phyloP scores from a whole-genome alignment of 2,797 vertebrate genomes.

The Trichosurus vulpecula region DNA sequence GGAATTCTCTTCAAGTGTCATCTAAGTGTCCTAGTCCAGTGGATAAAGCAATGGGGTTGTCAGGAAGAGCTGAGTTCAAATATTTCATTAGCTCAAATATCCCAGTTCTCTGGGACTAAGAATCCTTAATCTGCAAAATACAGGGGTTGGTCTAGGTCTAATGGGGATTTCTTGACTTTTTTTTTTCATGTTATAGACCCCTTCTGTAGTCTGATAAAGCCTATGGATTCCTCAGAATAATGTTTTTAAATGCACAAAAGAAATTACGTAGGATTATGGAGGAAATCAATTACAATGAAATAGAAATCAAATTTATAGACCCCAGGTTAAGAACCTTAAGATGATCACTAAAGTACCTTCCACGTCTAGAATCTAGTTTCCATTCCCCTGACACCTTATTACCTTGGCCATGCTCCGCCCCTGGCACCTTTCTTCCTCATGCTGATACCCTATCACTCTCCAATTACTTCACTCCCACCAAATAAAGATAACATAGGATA shows the following conservation, averaged over 20 bases:
- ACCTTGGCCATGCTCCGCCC: not conserved
- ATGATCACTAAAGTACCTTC: not conserved
- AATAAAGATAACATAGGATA: conserved; percentile 39
- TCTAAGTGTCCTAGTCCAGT: not conserved
- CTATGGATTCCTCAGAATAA: not conserved
- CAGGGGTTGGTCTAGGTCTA: not conserved
- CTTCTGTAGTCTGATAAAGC: not conserved
- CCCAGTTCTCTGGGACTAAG: not conserved
- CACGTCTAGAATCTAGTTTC: too few species aligned
- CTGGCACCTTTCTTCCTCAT: conserved; percentile 9
- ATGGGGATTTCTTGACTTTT: not conserved
- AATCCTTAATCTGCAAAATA: not conserved
- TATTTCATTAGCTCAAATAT: too few species aligned
- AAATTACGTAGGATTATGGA: not conserved
- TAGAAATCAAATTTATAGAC: not conserved
- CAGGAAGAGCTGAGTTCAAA: not conserved
- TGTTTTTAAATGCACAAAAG: not conserved
- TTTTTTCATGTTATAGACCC: not conserved
- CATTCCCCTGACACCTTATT: not conserved
- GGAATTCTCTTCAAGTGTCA: not conserved
- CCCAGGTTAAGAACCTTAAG: not conserved
- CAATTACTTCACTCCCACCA: conserved; percentile 19
- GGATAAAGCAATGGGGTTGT: not conserved
- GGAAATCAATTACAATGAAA: not conserved
- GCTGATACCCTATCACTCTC: not conserved